Evolutionary conservation across 2,888 invertebrate genomes (phyloP).

Genomic region (Mongoloraphidia duomilia): DNA sequence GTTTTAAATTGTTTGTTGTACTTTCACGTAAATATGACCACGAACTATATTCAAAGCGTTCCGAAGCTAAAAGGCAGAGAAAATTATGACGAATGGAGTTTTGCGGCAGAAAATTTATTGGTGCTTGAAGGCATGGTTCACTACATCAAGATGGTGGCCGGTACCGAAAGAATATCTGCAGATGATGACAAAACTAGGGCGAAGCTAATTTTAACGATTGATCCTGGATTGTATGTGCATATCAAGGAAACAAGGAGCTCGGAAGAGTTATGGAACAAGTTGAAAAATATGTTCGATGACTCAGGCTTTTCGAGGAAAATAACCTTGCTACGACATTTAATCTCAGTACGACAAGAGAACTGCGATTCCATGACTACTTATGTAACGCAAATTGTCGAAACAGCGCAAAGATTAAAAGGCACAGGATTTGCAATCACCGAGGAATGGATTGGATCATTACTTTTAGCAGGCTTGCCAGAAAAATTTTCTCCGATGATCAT

Average conservation of each 20-base stretch:
- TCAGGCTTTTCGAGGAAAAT: slow-evolving; percentile 19
- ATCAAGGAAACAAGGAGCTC: slow-evolving; percentile 14
- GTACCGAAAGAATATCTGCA: neutral
- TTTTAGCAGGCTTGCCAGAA: slow-evolving; percentile 17
- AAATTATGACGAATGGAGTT: slow-evolving; percentile 2
- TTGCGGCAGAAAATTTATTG: neutral
- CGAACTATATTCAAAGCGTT: no score
- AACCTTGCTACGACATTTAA: slow-evolving; percentile 16
- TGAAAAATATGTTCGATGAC: slow-evolving; percentile 18
- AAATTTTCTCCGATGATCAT: slow-evolving; percentile 16
- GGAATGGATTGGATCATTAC: slow-evolving; percentile 18
- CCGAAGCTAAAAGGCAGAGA: no score
- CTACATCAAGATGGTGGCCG: neutral
- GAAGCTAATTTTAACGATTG: slow-evolving; percentile 17
- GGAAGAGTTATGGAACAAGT: slow-evolving; percentile 15
- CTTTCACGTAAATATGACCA: no score
- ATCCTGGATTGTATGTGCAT: slow-evolving; percentile 15
- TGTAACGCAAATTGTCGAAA: slow-evolving; percentile 19
- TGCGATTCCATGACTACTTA: slow-evolving; percentile 17
- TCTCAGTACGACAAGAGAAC: slow-evolving; percentile 17
- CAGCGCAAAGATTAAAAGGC: slow-evolving; percentile 14
- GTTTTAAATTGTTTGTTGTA: no score
- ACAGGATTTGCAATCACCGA: slow-evolving; percentile 20
- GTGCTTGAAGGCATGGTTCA: neutral
- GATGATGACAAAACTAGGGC: slow-evolving; percentile 16